Conservation (phyloP, 2,888 invertebrate species). For the Gandaritis pyraliata region DNA sequence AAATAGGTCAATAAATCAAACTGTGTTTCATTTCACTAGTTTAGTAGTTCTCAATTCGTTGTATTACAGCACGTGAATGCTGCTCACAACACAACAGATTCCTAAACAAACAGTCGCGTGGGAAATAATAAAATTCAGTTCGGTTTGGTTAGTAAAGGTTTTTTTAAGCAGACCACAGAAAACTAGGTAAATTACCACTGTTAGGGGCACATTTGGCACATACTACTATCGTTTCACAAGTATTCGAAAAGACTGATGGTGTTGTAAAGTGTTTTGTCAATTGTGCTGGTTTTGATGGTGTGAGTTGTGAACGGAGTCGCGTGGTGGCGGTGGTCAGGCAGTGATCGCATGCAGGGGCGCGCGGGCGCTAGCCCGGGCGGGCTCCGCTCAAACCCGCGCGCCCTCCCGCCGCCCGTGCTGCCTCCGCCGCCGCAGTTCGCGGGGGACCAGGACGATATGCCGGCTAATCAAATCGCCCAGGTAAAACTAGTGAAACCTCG, state of each 20-base stretch:
- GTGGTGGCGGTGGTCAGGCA: slow-evolving; percentile 66
- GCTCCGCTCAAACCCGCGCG: slow-evolving; percentile 80
- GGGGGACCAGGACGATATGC: slow-evolving; percentile 78
- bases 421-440: slow-evolving; percentile 80
- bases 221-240: not conserved
- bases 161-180: too few relatives aligned
- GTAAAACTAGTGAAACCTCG: slow-evolving; percentile 46
- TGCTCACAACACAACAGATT: too few relatives aligned
- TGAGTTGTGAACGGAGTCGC: slow-evolving; percentile 45
- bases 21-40: too few relatives aligned
- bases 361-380: slow-evolving; percentile 79
- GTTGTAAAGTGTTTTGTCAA: slow-evolving; percentile 33
- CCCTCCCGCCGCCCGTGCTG: slow-evolving; percentile 76
- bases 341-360: slow-evolving; percentile 81
- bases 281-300: slow-evolving; percentile 34
- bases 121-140: too few relatives aligned
- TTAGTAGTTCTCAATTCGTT: too few relatives aligned
- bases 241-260: slow-evolving; percentile 33
- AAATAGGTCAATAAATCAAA: too few relatives aligned
- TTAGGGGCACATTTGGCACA: too few relatives aligned
- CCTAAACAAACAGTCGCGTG: too few relatives aligned
- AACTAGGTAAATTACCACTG: too few relatives aligned
- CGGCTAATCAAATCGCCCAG: slow-evolving; percentile 81
- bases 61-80: too few relatives aligned
- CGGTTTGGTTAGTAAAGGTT: too few relatives aligned